A percentile compares a stretch with the other conserved stretches of the same genome.
Evolutionary conservation across 2,888 invertebrate species (phyloP).

Genomic region (Acanthosepion esculentum): DNA sequence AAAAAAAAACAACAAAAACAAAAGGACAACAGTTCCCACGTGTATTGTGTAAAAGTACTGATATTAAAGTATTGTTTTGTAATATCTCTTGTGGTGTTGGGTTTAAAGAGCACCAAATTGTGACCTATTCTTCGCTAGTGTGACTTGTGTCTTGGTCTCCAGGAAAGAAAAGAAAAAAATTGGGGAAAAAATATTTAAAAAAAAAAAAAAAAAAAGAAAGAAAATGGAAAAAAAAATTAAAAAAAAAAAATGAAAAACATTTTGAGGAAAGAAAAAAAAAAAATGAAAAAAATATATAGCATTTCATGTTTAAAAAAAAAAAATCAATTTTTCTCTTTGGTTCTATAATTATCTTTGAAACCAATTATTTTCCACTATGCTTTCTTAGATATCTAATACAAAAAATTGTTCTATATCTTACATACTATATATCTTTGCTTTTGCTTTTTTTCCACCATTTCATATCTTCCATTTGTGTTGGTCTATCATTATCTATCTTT

Average conservation of each 20-base stretch:
- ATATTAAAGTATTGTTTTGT: conserved; percentile 47
- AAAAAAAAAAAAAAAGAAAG: background rate
- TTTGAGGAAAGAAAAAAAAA: background rate
- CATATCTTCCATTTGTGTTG: conserved; percentile 39
- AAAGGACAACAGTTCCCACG: background rate
- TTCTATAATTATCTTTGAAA: background rate
- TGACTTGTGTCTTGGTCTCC: conserved; percentile 33
- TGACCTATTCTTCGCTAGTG: conserved; percentile 21
- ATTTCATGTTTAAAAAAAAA: background rate
- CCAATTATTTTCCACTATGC: background rate
- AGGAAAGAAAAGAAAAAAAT: background rate
- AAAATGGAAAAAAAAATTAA: background rate
- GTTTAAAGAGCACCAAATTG: conserved; percentile 35
- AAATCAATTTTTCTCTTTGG: background rate
- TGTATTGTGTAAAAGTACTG: conserved; percentile 45
- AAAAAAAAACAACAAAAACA: background rate
- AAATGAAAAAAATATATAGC: background rate
- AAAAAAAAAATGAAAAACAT: background rate
- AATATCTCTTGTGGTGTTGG: conserved; percentile 43
- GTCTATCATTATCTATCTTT: background rate
- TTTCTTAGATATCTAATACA: background rate
- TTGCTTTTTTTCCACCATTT: conserved; percentile 38
- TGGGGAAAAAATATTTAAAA: background rate
- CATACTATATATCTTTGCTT: conserved; percentile 24
- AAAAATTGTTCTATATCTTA: background rate